Conservation (phyloP, 2,113 vertebrate species). For the Jacana jacana region DNA sequence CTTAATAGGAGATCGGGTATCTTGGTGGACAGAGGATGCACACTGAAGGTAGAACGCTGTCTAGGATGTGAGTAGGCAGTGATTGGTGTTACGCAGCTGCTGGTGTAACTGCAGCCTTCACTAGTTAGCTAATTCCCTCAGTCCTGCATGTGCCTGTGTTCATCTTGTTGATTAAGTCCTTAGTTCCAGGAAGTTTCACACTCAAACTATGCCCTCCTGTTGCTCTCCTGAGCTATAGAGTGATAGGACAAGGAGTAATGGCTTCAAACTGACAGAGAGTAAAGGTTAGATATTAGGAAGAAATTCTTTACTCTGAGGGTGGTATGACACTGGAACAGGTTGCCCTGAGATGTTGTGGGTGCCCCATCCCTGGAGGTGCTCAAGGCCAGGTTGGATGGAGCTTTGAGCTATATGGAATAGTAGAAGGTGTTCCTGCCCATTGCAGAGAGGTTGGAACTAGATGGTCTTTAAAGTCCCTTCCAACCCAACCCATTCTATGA, state of each 20-base stretch:
- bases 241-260: background rate
- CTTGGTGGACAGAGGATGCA: background rate
- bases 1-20: background rate
- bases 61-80: background rate
- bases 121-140: background rate
- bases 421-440: background rate
- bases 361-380: background rate
- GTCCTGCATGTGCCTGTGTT: background rate
- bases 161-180: background rate
- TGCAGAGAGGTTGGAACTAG: background rate
- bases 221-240: background rate
- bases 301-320: background rate
- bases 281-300: background rate
- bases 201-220: background rate
- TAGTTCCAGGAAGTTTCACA: background rate
- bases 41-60: background rate
- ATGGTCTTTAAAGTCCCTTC: background rate
- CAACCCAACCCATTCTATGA: background rate
- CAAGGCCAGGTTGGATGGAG: background rate
- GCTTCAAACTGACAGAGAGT: background rate
- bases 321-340: background rate
- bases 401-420: background rate
- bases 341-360: background rate
- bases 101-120: background rate
- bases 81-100: background rate